These are phyloP conservation scores for Ormyrus pomaceus DNA, from an alignment of 2,888 invertebrate genomes.

Conservation along the genomic window DNA sequence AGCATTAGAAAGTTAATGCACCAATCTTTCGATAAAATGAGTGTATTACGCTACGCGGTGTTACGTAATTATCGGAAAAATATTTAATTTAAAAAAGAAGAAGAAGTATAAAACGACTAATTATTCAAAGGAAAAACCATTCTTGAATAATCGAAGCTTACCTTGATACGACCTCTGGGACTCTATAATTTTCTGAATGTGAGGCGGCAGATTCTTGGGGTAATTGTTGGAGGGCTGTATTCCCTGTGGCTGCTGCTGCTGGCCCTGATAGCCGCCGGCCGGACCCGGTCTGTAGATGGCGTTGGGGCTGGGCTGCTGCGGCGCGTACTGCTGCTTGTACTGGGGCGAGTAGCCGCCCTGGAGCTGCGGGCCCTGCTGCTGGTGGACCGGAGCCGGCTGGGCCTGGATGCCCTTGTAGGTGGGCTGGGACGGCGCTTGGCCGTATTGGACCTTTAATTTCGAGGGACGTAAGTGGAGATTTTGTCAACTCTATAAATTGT, in stretches of 20 bases:
- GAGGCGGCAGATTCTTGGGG: conserved; percentile 61
- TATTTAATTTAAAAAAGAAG: not conserved
- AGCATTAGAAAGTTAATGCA: too few relatives aligned
- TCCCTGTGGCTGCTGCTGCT: not conserved
- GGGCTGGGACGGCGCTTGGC: conserved; percentile 66
- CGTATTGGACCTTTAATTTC: conserved; percentile 59
- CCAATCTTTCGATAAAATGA: too few relatives aligned
- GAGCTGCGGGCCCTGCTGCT: conserved; percentile 40
- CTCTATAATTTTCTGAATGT: conserved; percentile 62
- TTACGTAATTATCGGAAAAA: too few relatives aligned
- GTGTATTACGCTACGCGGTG: too few relatives aligned
- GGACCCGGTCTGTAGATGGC: conserved; percentile 54
- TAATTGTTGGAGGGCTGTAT: conserved; percentile 51
- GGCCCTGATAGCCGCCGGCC: conserved; percentile 5
- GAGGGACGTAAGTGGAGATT: too few relatives aligned
- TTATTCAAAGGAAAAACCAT: too few relatives aligned
- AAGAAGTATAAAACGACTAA: too few relatives aligned
- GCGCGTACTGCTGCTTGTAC: conserved; percentile 48
- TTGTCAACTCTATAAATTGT: too few relatives aligned
- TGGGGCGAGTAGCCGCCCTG: conserved; percentile 43
- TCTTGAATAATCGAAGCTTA: not conserved
- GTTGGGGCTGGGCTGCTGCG: conserved; percentile 55
- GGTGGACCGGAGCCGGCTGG: conserved; percentile 52
- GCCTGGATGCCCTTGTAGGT: conserved; percentile 63
- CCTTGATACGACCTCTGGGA: conserved; percentile 57